Conservation (phyloP, 2,113 vertebrate genomes). For the Catagonus wagneri region DNA sequence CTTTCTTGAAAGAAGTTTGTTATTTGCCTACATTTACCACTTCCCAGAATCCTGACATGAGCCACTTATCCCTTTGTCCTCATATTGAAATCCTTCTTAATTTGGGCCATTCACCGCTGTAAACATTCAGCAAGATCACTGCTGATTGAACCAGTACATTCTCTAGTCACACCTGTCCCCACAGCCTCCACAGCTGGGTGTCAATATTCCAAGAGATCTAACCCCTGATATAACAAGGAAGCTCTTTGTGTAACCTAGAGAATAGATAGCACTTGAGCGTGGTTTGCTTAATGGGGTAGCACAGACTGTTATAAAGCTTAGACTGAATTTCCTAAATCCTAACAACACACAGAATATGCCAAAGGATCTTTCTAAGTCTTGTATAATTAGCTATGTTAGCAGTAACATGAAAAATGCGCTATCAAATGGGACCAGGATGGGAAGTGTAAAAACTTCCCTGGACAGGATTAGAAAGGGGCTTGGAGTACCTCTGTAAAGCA, state of each 20-base stretch:
- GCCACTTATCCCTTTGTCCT: not conserved
- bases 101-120: not conserved
- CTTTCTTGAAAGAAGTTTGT: not conserved
- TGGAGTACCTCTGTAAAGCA: not conserved
- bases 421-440: not conserved
- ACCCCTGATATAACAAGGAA: not conserved
- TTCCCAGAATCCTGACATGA: not conserved
- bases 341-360: not conserved
- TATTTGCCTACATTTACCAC: not conserved
- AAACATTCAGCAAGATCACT: not conserved
- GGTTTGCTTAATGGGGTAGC: not conserved
- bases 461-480: not conserved
- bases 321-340: conserved; percentile 10
- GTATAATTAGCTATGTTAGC: not conserved
- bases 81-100: not conserved
- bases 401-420: not conserved
- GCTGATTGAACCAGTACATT: not conserved
- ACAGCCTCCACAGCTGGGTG: not conserved
- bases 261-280: not conserved
- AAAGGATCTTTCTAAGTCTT: not conserved
- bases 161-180: not conserved
- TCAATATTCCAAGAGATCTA: not conserved
- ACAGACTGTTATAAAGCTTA: not conserved
- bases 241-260: not conserved
- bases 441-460: not conserved